phyloP scores from a whole-genome alignment of 2,113 vertebrate genomes.

The Eulemur macaco region DNA sequence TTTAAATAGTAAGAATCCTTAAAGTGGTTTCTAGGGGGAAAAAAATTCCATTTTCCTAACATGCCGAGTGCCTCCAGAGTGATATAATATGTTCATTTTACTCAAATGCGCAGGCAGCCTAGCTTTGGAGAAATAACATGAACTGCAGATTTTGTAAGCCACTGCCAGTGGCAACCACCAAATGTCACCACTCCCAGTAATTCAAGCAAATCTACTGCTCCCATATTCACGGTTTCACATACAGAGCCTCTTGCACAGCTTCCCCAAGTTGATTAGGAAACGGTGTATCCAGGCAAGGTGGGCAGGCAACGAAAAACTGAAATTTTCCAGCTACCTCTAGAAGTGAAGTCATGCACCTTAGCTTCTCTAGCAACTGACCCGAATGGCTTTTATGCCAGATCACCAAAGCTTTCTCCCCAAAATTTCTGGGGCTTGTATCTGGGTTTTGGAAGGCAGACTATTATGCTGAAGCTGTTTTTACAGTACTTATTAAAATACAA shows the following conservation, averaged over 20 bases:
- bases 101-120: neutral
- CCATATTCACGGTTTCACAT: neutral
- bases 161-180: slow-evolving; percentile 20
- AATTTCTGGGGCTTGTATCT: neutral
- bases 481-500: slow-evolving; percentile 15
- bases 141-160: slow-evolving; percentile 22
- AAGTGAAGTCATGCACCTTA: neutral
- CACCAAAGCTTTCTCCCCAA: neutral
- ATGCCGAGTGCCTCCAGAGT: neutral
- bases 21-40: neutral
- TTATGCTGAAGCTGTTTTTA: slow-evolving; percentile 13
- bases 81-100: slow-evolving; percentile 14
- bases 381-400: neutral
- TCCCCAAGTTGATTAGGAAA: neutral
- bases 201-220: neutral
- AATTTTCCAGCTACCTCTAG: neutral
- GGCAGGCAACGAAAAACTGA: neutral
- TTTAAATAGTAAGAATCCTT: slow-evolving; percentile 24
- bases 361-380: neutral
- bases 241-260: neutral
- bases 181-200: neutral
- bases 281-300: neutral
- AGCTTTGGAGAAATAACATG: neutral
- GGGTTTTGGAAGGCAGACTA: neutral
- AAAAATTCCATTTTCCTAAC: neutral